Base-by-base conservation (phyloP, 2,797 vertebrate genomes). In the Podargus strigoides region DNA sequence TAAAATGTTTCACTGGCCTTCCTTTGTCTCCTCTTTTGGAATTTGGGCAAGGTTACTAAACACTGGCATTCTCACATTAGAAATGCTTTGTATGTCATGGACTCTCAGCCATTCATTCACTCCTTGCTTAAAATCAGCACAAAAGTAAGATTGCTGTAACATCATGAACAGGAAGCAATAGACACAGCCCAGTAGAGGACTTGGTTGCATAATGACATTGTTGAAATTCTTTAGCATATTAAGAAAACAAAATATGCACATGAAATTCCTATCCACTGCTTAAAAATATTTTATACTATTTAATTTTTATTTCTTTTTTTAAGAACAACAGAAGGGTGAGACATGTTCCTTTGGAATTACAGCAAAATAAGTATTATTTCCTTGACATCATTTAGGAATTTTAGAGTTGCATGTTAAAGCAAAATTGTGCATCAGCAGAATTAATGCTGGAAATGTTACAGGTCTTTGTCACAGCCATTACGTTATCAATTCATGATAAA, bases 341-440 rank as follows among this genome's bases (percentile, higher is more conserved):
- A 4, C 9, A 39, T 7, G 3, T 59, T 88, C 23, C 32, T 6
- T 49, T 85, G 46, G 37, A 92, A 74, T 63, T 70, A 60, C 17
- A 60, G 22, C 3, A 60, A 63, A 75, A 72, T 30, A 41, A 10
- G 1, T 37, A 30, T n/a, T 89, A n/a, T 87, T 87, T 80, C 58
- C 8, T 63, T 63, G n/a, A 47, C 9, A 28, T 73, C 3, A 42
- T 87, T 83, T 67, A 84, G 23, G 26, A 81, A 47, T 84, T 66
- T 78, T 74, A 21, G 37, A 70, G 28, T 86, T 92, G 42, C 42
- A 78, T 30, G 56, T 60, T 92, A 88, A 89, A 84, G 34, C 23
- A 75, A 89, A 93, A 91, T 39, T 84, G 76, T 78, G 41, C 62
- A 89, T 93, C 47, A 39, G 69, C 66, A 86, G 74, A 94, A 93